Evolutionary conservation across 37 sponge, comb jelly and placozoan species (phyloP), one percentile per base, ranked within the genome.

Genomic region (Oscarella lobularis): DNA sequence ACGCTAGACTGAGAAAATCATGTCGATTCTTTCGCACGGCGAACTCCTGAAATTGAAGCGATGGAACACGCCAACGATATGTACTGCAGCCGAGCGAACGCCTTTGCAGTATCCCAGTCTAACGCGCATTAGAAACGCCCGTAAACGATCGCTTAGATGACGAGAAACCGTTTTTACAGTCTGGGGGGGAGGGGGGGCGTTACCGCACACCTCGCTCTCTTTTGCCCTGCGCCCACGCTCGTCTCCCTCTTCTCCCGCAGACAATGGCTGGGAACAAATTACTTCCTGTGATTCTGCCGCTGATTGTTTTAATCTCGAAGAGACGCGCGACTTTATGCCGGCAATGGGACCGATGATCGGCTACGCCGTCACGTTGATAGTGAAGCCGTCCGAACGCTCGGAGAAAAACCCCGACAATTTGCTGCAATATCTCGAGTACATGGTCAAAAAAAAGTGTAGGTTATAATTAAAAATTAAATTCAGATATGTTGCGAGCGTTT

Each of bases 301-400:
- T 48, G 60, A 48, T 48, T 48, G 60, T 20, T 48, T 48, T 20
- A 48, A 48, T 48, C 9, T 48, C 20, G 60, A 48, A 20, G 60
- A 48, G 60, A 48, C 60, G 20, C 60, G 60, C 60, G 60, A 48
- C 20, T 48, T 48, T 48, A 48, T 48, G 60, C 60, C 60, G 14
- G 60, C 9, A 48, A 9, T 27, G 20, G 60, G 60, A 20, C 35
- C 73, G 9, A 31, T 70, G 73, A 70, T 70, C 14, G 73, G 31
- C 73, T 70, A 70, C 27, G 31, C 37, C 14, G 73, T 14, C 73
- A 35, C 35, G 14, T 20, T 70, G 9, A 14, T 35, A 20, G 14
- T 70, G 14, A 74, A 5, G 81, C 84, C 36, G 76, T 67, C 38
- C 81, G 74, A 37, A 73, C 67, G 6, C 81, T 78, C 37, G 81